A percentile compares a stretch with the other conserved stretches of the same genome.
phyloP scores from a whole-genome alignment of 2,113 vertebrate species.

The Oenanthe oenanthe region DNA sequence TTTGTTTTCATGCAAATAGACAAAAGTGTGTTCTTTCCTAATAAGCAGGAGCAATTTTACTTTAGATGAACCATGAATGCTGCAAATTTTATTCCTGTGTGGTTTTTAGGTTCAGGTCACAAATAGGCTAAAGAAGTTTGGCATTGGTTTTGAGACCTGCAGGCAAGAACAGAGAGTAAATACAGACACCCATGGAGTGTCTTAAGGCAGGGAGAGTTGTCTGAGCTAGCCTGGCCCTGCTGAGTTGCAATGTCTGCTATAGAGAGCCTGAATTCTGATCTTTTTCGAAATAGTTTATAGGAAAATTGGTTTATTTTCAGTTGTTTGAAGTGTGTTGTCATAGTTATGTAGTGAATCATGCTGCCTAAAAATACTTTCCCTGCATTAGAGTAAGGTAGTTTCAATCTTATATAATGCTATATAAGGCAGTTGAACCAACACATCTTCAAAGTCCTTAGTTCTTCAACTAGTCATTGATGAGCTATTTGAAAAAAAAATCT shows the following conservation, averaged over 20 bases:
- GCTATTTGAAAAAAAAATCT: rapidly evolving
- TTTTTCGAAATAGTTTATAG: background rate
- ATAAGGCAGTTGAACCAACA: background rate
- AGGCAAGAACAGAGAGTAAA: background rate
- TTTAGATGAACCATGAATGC: background rate
- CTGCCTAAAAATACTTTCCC: background rate
- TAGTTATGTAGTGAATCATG: constrained; percentile 20
- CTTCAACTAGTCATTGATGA: background rate
- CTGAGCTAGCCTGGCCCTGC: background rate
- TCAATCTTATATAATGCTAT: background rate
- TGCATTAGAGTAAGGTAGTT: background rate
- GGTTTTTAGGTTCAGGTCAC: background rate
- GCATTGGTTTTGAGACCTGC: background rate
- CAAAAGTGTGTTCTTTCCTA: background rate
- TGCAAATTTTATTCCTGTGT: background rate
- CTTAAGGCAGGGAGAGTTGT: background rate
- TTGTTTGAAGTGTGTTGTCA: background rate
- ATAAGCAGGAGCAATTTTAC: background rate
- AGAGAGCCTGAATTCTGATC: background rate
- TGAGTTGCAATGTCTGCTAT: background rate
- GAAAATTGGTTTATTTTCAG: background rate
- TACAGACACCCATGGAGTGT: background rate
- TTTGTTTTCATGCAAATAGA: background rate
- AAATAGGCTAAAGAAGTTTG: background rate
- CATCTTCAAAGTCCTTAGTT: background rate